Evolutionary conservation across 2,888 invertebrate genomes (phyloP).

Genomic region (Orchesellides sinensis): DNA sequence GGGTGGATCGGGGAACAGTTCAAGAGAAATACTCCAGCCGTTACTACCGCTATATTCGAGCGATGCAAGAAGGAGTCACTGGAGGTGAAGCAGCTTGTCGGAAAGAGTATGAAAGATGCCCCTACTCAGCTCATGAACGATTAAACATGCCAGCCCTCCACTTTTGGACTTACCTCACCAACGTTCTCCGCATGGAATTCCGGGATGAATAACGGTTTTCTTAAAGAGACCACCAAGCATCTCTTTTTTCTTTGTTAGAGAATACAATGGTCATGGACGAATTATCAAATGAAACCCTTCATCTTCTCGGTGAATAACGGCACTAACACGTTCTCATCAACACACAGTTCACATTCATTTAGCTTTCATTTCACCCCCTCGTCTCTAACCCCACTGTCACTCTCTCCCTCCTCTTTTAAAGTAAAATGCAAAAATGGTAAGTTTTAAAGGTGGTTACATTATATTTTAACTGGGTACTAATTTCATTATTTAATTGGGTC

Average conservation of each 20-base stretch:
- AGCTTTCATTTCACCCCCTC: background rate
- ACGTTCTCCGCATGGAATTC: constrained; percentile 75
- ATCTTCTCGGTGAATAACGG: background rate
- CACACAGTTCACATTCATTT: constrained; percentile 7
- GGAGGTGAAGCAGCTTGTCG: constrained; percentile 72
- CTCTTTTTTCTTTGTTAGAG: constrained; percentile 36
- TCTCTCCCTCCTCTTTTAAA: too few relatives aligned
- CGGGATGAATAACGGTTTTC: constrained; percentile 73
- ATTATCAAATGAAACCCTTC: constrained; percentile 41
- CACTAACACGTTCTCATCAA: constrained; percentile 2
- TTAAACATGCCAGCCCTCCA: constrained; percentile 75
- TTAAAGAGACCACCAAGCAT: constrained; percentile 35
- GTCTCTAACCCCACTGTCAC: background rate
- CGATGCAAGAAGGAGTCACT: constrained; percentile 75
- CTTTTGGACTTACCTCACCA: constrained; percentile 75
- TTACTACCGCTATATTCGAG: constrained; percentile 75
- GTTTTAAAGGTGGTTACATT: too few relatives aligned
- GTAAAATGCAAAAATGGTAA: too few relatives aligned
- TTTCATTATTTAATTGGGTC: too few relatives aligned
- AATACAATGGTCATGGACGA: constrained; percentile 38
- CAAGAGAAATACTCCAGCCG: constrained; percentile 73
- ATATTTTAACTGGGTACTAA: too few relatives aligned
- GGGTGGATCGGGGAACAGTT: constrained; percentile 74
- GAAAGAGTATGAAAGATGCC: constrained; percentile 73
- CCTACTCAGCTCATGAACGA: constrained; percentile 74